Evolutionary conservation across 2,113 vertebrate genomes (phyloP), one percentile per base, ranked within the genome.

Genomic region (Beaufortia kweichowensis): DNA sequence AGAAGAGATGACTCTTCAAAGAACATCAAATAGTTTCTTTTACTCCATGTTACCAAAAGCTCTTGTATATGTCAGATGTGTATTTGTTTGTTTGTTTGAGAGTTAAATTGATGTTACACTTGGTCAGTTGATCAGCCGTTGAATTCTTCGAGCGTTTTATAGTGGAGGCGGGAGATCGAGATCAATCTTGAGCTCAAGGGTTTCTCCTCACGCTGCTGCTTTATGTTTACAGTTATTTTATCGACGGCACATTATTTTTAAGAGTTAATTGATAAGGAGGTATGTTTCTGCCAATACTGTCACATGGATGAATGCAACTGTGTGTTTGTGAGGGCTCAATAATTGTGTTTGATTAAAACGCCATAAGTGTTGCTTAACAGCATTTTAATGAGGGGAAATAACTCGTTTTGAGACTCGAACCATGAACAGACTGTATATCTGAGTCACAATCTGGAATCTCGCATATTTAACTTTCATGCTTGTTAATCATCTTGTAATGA

Each of bases 371-470:
- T 50, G 17, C 14, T 1, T 50, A 50, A 19, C 19, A 50, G 17
- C 6, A 12, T 4, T 26, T 65, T 65, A 65, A 65, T 43, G 48
- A 69, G 48, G 19, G 43, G 19, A 50, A 50, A 35, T 35, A 15
- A 55, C 48, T 69, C 33, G 48, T 68, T 68, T 53, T 53, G 28
- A 53, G 19, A 28, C 29, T 21, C 28, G 19, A 31, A 53, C 50
- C n/a, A 69, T 3, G 14, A 69, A 55, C 67, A 55, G 69, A 26
- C 69, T 72, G 69, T 43, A 72, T 19, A 72, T n/a, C 15, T 31
- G 10, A 43, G 39, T 17, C 33, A 43, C 69, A 72, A 72, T 72
- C 69, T 72, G 69, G 69, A 72, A 33, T 15, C 31, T 57, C 33
- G n/a, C 55, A 57, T 59, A 72, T 59, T 28, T 59, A 59, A 11